These are phyloP conservation scores for Agrotis segetum DNA, from an alignment of 2,888 invertebrate species.

Conservation along the genomic window DNA sequence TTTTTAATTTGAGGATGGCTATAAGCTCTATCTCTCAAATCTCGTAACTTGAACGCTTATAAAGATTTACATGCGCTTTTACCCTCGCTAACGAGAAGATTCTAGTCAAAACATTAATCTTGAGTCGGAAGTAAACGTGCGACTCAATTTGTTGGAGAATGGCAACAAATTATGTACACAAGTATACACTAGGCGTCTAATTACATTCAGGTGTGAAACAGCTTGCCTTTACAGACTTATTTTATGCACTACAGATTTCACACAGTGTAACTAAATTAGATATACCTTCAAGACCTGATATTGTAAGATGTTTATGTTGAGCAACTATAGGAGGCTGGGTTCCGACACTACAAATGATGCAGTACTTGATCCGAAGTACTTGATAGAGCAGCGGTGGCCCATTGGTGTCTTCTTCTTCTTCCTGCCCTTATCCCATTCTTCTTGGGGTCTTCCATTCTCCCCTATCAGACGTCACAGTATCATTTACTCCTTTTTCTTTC, in stretches of 20 bases:
- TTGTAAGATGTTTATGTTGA: conserved; percentile 20
- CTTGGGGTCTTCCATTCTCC: too few relatives aligned
- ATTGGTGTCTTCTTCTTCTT: too few relatives aligned
- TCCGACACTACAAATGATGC: too few relatives aligned
- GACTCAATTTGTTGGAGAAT: conserved; percentile 41
- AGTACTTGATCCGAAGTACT: too few relatives aligned
- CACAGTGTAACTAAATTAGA: conserved; percentile 1
- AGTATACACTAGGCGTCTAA: conserved; percentile 3
- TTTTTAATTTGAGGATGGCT: conserved; percentile 26
- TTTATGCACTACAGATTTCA: conserved; percentile 26
- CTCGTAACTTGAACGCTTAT: background rate
- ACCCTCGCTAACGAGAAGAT: conserved; percentile 28
- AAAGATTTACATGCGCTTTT: conserved; percentile 42
- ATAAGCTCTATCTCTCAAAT: background rate
- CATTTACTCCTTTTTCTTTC: too few relatives aligned
- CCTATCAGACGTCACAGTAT: too few relatives aligned
- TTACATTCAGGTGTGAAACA: conserved; percentile 32
- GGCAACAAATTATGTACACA: conserved; percentile 24
- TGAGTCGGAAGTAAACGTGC: conserved; percentile 47
- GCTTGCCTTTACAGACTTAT: background rate
- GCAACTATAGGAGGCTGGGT: too few relatives aligned
- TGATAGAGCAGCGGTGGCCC: too few relatives aligned
- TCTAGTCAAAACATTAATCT: conserved; percentile 38
- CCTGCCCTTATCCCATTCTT: too few relatives aligned
- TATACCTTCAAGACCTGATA: background rate